Conservation (phyloP, 2,113 vertebrate genomes). For the Illadopsis cleaveri region DNA sequence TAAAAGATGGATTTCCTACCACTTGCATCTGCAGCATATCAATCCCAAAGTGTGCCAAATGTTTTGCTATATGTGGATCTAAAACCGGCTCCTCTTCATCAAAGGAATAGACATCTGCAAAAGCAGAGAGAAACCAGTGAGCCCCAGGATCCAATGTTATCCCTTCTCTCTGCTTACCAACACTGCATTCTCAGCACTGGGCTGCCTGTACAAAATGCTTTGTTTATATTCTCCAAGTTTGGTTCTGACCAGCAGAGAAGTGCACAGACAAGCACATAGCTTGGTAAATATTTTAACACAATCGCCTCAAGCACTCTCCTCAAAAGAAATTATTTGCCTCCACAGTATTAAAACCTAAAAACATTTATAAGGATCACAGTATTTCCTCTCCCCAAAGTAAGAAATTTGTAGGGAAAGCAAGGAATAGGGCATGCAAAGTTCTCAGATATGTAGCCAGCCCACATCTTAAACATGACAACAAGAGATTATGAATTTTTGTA, state of each 20-base stretch:
- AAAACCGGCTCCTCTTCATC: conserved; percentile 96
- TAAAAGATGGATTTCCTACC: conserved; percentile 70
- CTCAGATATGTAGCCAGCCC: neutral
- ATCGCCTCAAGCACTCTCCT: neutral
- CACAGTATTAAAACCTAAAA: neutral
- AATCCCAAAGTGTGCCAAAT: conserved; percentile 96
- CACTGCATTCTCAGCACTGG: neutral
- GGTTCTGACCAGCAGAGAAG: neutral
- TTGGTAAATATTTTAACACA: neutral
- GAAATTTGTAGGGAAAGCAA: neutral
- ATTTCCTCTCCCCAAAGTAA: neutral
- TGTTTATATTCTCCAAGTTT: neutral
- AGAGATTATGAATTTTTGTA: neutral
- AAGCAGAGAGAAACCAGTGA: conserved; percentile 33
- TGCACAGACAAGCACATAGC: neutral
- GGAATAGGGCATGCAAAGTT: neutral
- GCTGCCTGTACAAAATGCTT: neutral
- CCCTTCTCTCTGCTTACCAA: neutral
- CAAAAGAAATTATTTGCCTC: neutral
- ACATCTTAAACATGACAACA: neutral
- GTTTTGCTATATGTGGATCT: conserved; percentile 93
- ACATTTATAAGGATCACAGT: neutral
- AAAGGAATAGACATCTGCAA: conserved; percentile 95
- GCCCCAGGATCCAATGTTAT: neutral
- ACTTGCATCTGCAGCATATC: conserved; percentile 96